phyloP scores from a whole-genome alignment of 2,888 invertebrate species.

The Euplexia lucipara region DNA sequence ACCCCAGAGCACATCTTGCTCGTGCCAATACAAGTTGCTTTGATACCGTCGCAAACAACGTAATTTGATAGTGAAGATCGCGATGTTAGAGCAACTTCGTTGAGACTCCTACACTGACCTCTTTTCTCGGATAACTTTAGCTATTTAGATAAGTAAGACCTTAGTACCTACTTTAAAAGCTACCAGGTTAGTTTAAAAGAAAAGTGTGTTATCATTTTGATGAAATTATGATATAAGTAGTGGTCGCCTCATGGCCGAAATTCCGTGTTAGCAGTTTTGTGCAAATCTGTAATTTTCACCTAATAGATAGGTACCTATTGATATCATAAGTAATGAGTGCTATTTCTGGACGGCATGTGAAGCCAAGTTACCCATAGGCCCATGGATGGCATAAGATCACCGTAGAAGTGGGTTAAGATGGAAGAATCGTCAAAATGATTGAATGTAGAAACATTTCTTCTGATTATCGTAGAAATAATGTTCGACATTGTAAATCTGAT shows the following conservation, averaged over 20 bases:
- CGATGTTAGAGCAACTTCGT: conserved; percentile 33
- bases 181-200: conserved; percentile 3
- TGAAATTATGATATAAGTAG: neutral
- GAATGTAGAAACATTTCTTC: too few species aligned
- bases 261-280: too few species aligned
- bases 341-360: too few species aligned
- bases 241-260: neutral
- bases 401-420: too few species aligned
- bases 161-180: neutral
- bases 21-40: conserved; percentile 41
- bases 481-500: too few species aligned
- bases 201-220: neutral
- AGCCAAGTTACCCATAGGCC: too few species aligned
- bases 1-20: conserved; percentile 37
- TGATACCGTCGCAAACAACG: conserved; percentile 53
- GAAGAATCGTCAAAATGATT: too few species aligned
- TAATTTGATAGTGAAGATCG: conserved; percentile 46
- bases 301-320: too few species aligned
- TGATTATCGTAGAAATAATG: too few species aligned
- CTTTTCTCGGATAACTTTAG: conserved; percentile 30
- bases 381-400: too few species aligned
- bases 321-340: too few species aligned
- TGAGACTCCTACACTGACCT: conserved; percentile 27
- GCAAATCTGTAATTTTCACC: too few species aligned
- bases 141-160: conserved; percentile 16